Evolutionary conservation across 2,797 vertebrate species (phyloP).

Genomic region (Graptemys geographica): DNA sequence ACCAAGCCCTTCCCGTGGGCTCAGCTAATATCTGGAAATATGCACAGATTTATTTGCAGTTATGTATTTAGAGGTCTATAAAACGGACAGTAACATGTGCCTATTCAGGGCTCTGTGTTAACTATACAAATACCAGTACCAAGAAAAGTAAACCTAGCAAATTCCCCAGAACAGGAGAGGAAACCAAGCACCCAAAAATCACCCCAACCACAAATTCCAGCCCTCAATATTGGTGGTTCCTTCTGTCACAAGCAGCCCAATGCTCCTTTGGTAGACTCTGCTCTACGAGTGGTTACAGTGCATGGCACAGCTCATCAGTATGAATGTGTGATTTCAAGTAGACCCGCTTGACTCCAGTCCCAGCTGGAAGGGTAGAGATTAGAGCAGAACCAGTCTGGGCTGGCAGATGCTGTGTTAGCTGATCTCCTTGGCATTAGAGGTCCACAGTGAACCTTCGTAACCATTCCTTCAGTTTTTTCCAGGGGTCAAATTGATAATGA

Average conservation of each 20-base stretch:
- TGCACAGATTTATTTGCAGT: accelerated
- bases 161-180: background rate
- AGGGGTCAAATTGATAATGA: conserved; percentile 74
- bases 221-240: background rate
- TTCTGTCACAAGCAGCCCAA: background rate
- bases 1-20: background rate
- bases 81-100: accelerated
- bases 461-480: conserved; percentile 64
- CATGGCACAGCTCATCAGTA: background rate
- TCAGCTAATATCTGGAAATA: background rate
- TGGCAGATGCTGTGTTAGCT: conserved; percentile 68
- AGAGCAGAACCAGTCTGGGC: conserved; percentile 34
- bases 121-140: accelerated
- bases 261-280: background rate
- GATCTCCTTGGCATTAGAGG: conserved; percentile 60
- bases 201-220: background rate
- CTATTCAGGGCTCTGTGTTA: background rate
- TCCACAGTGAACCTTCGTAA: conserved; percentile 46
- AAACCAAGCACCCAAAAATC: background rate
- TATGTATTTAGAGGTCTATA: accelerated
- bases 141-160: accelerated
- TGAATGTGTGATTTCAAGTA: background rate
- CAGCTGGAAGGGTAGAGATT: conserved; percentile 2
- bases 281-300: background rate
- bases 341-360: background rate